These are phyloP conservation scores for Rhinopomastus cyanomelas DNA, from an alignment of 2,113 vertebrate genomes.

Conservation along the genomic window DNA sequence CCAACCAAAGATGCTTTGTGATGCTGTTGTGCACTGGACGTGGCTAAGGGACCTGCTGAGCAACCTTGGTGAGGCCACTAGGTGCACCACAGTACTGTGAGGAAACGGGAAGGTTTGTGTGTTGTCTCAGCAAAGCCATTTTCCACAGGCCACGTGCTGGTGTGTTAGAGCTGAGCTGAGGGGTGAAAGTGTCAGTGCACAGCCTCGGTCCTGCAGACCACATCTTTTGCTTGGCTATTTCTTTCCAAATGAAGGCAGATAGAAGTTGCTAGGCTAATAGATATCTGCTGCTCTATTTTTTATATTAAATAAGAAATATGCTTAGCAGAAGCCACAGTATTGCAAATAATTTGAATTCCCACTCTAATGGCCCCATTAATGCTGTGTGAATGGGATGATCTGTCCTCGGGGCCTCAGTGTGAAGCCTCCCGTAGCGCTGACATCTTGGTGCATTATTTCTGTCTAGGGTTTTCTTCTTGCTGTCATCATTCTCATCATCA, in stretches of 20 bases:
- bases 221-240: neutral
- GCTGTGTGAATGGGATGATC: neutral
- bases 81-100: neutral
- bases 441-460: neutral
- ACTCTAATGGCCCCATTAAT: neutral
- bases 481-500: neutral
- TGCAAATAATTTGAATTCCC: neutral
- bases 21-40: neutral
- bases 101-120: neutral
- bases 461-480: neutral
- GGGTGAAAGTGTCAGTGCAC: fast-evolving
- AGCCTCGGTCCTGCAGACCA: neutral
- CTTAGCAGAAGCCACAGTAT: neutral
- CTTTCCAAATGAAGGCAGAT: neutral
- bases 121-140: neutral
- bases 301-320: neutral
- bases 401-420: neutral
- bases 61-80: neutral
- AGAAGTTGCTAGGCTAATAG: neutral
- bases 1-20: no score
- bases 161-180: fast-evolving
- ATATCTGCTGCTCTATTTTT: neutral
- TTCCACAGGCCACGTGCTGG: neutral
- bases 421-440: neutral
- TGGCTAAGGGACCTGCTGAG: neutral